Percentiles rank a stretch among this genome's conserved stretches.
These are phyloP conservation scores for Loripinus fragilis DNA, from an alignment of 2,888 invertebrate species.

Conservation along the genomic window DNA sequence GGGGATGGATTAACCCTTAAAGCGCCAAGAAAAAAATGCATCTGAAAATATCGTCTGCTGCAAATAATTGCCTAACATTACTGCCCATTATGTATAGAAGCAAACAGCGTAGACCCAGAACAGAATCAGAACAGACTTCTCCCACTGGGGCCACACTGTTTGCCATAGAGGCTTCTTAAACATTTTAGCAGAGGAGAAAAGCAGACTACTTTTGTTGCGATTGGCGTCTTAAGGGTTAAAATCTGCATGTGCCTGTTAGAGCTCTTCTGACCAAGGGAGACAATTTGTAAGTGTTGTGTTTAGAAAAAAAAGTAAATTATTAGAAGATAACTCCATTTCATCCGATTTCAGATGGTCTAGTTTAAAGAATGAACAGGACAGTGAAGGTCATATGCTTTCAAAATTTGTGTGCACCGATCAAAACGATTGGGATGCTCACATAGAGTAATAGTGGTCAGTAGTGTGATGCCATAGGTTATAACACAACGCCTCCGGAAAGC, in stretches of 20 bases:
- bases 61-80: no score
- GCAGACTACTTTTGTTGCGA: no score
- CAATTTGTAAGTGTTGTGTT: conserved; percentile 8
- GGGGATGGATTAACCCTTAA: conserved; percentile 12
- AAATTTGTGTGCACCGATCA: conserved; percentile 15
- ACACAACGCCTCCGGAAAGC: conserved; percentile 5
- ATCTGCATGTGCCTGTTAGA: conserved; percentile 5
- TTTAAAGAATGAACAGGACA: conserved; percentile 17
- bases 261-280: background rate
- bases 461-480: conserved; percentile 3
- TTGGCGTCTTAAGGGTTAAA: no score
- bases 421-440: conserved; percentile 20
- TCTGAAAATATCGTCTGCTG: no score
- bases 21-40: no score
- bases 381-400: conserved; percentile 8
- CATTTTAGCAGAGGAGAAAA: no score
- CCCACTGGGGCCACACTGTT: no score
- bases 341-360: conserved; percentile 34
- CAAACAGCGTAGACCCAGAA: no score
- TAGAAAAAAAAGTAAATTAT: background rate
- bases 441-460: background rate
- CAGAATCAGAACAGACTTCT: no score
- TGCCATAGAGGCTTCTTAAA: no score
- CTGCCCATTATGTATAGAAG: no score
- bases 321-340: conserved; percentile 16